Base-by-base conservation (phyloP, 92 coral and sea anemone species). In the Umimayanthus kanabou region DNA sequence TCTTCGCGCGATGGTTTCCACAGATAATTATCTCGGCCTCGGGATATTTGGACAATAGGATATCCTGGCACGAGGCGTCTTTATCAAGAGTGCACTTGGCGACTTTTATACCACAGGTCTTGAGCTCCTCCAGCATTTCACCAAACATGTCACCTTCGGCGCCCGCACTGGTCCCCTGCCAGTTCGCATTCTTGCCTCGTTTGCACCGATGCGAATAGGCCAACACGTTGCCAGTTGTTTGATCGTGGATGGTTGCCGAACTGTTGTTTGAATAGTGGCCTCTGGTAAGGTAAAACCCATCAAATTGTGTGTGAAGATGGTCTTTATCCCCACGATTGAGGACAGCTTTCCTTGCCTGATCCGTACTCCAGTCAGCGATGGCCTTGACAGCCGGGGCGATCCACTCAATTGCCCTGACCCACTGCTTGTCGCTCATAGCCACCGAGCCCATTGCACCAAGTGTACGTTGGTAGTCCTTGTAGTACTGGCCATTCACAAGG, bases 191-290 rank as follows among this genome's bases (percentile, higher is more conserved):
- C 2, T 33, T 33, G 37, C 37, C 37, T 33, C 37, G 2, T 33
- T 33, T 33, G 37, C 37, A 43, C 76, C 42, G 37, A 33, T 33
- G 1, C 37, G 37, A 33, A 33, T 33, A 33, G 37, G 37, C 37
- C 37, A 33, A 2, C 37, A 33, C 37, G 37, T 33, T 33, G 37
- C 37, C 37, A 33, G 37, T 33, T 33, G 2, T 2, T 33, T 33
- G 37, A 33, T 90, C 92, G 80, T 90, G 90, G 87, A 90, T 90
- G 45, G 90, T 90, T 25, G 88, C 83, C 22, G 88, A 90, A 42
- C 76, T 39, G 76, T 90, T 90, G 84, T 87, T 90, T 13, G 66
- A 58, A 58, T 58, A 58, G 66, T 58, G 66, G 26, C 81, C 43
- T n/a, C 43, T 22, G 14, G 18, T 58, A 22, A 58, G 66, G 22